Conservation (phyloP, 1,140 invertebrate species). For the Drosophila sproati region DNA sequence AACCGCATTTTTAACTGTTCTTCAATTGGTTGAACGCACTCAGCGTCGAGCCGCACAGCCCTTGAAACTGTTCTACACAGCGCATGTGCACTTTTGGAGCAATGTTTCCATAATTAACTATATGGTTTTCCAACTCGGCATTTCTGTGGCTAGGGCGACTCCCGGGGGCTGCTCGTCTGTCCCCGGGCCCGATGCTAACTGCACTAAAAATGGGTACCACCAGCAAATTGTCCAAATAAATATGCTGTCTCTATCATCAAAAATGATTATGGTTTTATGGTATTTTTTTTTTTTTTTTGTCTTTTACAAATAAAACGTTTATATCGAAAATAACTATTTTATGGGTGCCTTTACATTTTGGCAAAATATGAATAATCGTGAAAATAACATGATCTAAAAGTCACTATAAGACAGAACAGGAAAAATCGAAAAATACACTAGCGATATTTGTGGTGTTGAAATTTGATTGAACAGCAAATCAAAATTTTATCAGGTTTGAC, state of each 20-base stretch:
- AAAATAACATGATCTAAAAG: too few relatives aligned
- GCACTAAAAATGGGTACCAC: neutral
- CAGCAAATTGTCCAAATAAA: conserved; percentile 8
- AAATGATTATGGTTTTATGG: neutral
- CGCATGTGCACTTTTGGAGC: conserved; percentile 72
- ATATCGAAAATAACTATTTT: neutral
- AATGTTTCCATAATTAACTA: conserved; percentile 78
- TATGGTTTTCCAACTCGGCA: conserved; percentile 64
- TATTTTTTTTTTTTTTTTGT: neutral
- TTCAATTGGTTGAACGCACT: conserved; percentile 58
- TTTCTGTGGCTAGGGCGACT: conserved; percentile 17
- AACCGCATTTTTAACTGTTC: conserved; percentile 81
- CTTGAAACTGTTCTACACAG: conserved; percentile 21
- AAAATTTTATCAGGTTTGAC: too few relatives aligned
- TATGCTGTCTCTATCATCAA: neutral
- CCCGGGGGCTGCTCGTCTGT: neutral
- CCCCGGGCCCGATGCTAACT: too few relatives aligned
- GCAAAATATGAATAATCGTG: too few relatives aligned
- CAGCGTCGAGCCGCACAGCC: neutral
- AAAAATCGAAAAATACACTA: too few relatives aligned
- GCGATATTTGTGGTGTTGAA: too few relatives aligned
- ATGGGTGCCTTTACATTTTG: neutral
- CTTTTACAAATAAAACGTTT: neutral
- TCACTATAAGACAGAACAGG: too few relatives aligned
- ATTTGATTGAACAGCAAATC: too few relatives aligned